Percentiles rank a stretch among this genome's conserved stretches.
Conservation (phyloP, 2,797 vertebrate species). For the Sebastes taczanowskii region DNA sequence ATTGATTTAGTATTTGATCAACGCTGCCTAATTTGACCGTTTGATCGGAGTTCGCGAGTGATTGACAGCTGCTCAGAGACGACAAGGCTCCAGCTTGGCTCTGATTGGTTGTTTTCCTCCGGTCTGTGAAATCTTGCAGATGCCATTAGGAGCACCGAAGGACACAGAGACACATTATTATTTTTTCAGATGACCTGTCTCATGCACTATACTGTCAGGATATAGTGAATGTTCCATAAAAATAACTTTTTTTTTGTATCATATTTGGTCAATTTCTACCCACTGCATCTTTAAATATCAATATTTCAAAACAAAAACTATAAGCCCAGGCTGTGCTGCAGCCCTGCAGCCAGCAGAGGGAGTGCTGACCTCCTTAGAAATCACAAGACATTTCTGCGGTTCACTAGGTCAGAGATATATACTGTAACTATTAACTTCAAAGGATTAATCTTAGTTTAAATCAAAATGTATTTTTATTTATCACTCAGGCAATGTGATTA, state of each 20-base stretch:
- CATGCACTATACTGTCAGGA: background rate
- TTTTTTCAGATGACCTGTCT: too few relatives aligned
- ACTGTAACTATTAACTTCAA: background rate
- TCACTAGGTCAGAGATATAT: background rate
- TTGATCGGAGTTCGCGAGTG: too few relatives aligned
- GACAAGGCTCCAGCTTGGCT: accelerated
- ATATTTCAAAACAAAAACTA: background rate
- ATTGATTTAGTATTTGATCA: too few relatives aligned
- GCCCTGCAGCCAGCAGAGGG: conserved; percentile 63
- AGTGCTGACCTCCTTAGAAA: conserved; percentile 40
- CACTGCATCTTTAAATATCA: background rate
- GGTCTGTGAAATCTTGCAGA: too few relatives aligned
- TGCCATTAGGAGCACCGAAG: too few relatives aligned
- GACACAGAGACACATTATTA: too few relatives aligned
- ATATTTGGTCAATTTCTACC: background rate
- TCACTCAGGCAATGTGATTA: background rate
- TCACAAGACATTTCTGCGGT: conserved; percentile 1
- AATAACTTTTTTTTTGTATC: too few relatives aligned
- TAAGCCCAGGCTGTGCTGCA: conserved; percentile 17
- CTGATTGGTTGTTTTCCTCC: too few relatives aligned
- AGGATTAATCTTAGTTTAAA: background rate
- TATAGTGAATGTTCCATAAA: background rate
- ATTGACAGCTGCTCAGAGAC: too few relatives aligned
- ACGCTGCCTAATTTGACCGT: too few relatives aligned
- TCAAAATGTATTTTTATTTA: background rate